A percentile compares a stretch with the other conserved stretches of the same genome.
Conservation (phyloP, 2,113 vertebrate genomes). For the Balaeniceps rex region DNA sequence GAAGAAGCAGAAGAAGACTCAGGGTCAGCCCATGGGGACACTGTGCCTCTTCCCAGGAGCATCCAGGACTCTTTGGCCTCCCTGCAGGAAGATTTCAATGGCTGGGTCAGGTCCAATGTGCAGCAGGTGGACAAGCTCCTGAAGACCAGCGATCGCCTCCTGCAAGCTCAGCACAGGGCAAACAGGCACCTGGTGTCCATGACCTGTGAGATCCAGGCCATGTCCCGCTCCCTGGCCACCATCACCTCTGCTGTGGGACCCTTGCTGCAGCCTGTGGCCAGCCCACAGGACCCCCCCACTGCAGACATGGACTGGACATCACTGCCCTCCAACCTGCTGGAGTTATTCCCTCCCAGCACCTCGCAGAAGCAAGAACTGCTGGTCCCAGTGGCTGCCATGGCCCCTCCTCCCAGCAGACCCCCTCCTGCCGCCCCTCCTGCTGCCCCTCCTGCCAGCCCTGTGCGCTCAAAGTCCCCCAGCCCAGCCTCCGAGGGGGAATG, state of each 20-base stretch:
- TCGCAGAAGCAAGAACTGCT: accelerated
- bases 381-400: background rate
- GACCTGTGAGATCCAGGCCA: background rate
- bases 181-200: background rate
- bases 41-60: background rate
- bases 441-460: background rate
- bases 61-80: background rate
- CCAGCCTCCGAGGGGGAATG: background rate
- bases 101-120: background rate
- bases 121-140: background rate
- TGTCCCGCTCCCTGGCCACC: background rate
- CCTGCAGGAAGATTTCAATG: background rate
- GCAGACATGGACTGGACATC: background rate
- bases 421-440: background rate
- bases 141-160: accelerated
- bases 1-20: background rate
- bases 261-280: background rate
- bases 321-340: background rate
- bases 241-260: background rate
- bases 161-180: background rate
- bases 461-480: accelerated
- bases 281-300: accelerated
- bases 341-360: background rate
- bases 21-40: background rate
- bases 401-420: background rate